A percentile compares a stretch with the other conserved stretches of the same genome.
Conservation (phyloP, 2,113 vertebrate genomes). For the Progne subis region DNA sequence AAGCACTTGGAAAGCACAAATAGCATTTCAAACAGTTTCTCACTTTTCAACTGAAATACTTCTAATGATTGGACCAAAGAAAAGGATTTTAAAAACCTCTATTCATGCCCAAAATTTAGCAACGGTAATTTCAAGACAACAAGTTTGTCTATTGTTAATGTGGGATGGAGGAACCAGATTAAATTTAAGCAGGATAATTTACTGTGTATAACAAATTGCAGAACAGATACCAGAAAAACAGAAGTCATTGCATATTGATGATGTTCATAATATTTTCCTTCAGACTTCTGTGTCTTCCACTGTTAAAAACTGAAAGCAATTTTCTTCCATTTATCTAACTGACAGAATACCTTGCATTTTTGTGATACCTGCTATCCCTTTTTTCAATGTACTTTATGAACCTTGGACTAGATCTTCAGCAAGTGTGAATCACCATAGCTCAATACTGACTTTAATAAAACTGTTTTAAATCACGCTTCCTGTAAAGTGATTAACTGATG, state of each 20-base stretch:
- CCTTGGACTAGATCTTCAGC: neutral
- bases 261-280: neutral
- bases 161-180: neutral
- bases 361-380: neutral
- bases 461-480: neutral
- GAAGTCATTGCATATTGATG: neutral
- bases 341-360: neutral
- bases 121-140: neutral
- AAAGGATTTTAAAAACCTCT: neutral
- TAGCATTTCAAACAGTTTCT: neutral
- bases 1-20: neutral
- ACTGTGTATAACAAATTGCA: neutral
- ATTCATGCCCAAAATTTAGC: neutral
- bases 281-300: neutral
- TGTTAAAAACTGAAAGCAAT: neutral
- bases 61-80: neutral
- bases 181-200: neutral
- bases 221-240: neutral
- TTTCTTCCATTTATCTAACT: neutral
- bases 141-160: neutral
- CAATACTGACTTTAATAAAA: neutral
- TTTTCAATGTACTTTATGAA: neutral
- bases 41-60: neutral
- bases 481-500: neutral
- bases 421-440: neutral